Base-by-base conservation (phyloP, 1,140 invertebrate species). In the Euborellia annulipes region DNA sequence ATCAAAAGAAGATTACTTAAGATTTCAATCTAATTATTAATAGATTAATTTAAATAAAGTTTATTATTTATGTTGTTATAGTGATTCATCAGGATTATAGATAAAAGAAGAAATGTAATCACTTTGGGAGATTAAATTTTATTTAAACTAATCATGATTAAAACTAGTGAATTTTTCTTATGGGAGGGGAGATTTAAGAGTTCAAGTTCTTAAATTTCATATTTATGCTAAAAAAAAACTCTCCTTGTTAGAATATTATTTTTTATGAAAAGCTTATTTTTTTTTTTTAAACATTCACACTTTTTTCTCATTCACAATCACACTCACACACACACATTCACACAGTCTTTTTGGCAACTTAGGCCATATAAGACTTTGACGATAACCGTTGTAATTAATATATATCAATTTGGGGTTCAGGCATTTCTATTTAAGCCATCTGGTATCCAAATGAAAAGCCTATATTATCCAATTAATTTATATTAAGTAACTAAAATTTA, bases 391-490 rank as follows among this genome's bases (percentile, higher is more conserved):
- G 11, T 8, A 13, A 13, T 39, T 6, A 9, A 8, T 9, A 39
- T 8, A 17, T 13, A 13, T 8, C 8, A 17, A 13, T 13, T 8
- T 39, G 17, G 8, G 17, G 37, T 8, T 39, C 11, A 39, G 17
- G 17, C 17, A 13, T 17, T 39, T n/a, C n/a, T n/a, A n/a, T 7
- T 32, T 7, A 32, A 32, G 21, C 37, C 8, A 43, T 38, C 27
- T 46, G 41, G 23, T 36, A 47, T 52, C 16, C 14, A 22, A 21
- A 44, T 16, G 46, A 22, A 21, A 16, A 45, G 36, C 23, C 38
- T 43, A 40, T 8, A 13, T 36, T 17, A 32, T 8, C 8, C 8
- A 32, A n/a, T n/a, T 32, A 32, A 32, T 32, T 8, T 8, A 9
- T 8, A 39, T 9, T 39, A n/a, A n/a, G 11, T 18, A 39, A 18